Evolutionary conservation across 53 echinoderm and acorn worm genomes (phyloP).

Genomic region (Mesocentrotus franciscanus): DNA sequence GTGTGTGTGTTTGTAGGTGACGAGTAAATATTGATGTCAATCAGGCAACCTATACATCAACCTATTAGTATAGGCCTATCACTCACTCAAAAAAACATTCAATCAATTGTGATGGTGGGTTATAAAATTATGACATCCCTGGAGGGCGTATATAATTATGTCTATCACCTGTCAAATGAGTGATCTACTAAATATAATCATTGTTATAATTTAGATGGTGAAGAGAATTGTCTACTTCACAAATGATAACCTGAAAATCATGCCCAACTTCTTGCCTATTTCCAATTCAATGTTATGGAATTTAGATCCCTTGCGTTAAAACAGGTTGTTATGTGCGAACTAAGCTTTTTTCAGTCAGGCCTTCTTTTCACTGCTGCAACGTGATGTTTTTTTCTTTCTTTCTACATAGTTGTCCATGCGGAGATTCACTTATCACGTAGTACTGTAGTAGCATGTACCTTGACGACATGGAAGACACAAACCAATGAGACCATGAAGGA

Average conservation of each 20-base stretch:
- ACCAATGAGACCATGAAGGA: background rate
- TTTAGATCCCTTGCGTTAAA: background rate
- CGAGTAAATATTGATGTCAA: background rate
- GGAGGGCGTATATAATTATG: too few species aligned
- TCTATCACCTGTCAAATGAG: too few species aligned
- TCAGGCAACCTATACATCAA: background rate
- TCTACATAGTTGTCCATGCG: background rate
- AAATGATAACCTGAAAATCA: too few species aligned
- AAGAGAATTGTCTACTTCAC: too few species aligned
- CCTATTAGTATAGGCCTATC: background rate
- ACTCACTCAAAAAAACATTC: background rate
- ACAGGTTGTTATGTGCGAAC: background rate
- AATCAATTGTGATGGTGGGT: background rate
- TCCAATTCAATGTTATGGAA: background rate
- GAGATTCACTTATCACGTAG: background rate
- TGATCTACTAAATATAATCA: too few species aligned
- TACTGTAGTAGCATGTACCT: background rate
- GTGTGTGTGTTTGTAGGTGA: background rate
- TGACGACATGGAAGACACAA: background rate
- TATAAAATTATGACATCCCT: background rate
- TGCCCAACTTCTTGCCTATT: background rate
- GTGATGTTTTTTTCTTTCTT: background rate
- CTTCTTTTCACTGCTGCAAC: background rate
- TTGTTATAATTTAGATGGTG: too few species aligned
- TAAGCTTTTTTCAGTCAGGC: background rate